These are phyloP conservation scores for Suricata suricatta DNA, from an alignment of 2,113 vertebrate species.

Conservation along the genomic window DNA sequence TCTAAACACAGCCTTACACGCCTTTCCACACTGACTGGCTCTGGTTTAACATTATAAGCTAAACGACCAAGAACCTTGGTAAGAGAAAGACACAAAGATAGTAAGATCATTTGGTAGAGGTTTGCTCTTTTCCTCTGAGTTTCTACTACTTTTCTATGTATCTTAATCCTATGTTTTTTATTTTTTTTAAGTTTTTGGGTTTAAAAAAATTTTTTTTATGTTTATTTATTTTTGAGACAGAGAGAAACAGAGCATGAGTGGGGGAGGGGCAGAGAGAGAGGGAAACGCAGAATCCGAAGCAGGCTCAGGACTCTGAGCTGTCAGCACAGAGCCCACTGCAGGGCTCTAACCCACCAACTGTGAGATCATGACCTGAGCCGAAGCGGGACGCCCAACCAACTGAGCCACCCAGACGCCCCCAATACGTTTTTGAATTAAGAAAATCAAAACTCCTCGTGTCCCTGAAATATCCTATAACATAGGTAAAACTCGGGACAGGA, in stretches of 20 bases:
- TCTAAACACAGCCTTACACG: not conserved
- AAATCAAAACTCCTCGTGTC: not conserved
- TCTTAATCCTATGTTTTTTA: not conserved
- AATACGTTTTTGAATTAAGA: not conserved
- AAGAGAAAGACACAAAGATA: not conserved
- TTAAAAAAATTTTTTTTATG: too few species aligned
- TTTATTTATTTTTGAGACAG: too few species aligned
- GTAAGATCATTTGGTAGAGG: not conserved
- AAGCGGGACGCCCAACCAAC: too few species aligned
- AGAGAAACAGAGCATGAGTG: too few species aligned
- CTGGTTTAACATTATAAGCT: not conserved
- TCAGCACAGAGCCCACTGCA: too few species aligned
- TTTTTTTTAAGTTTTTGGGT: not conserved
- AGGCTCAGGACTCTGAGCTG: too few species aligned
- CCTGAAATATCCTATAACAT: not conserved
- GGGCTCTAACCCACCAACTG: too few species aligned
- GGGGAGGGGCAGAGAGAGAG: too few species aligned
- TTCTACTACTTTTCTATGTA: not conserved
- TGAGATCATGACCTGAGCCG: too few species aligned
- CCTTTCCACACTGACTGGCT: not conserved
- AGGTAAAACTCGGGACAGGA: not conserved
- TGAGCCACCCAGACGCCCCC: too few species aligned
- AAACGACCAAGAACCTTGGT: not conserved
- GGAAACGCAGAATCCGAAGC: too few species aligned
- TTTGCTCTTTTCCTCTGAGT: not conserved